A percentile compares a stretch with the other conserved stretches of the same genome.
These are phyloP conservation scores for Syritta pipiens DNA, from an alignment of 2,888 invertebrate genomes.

Conservation along the genomic window DNA sequence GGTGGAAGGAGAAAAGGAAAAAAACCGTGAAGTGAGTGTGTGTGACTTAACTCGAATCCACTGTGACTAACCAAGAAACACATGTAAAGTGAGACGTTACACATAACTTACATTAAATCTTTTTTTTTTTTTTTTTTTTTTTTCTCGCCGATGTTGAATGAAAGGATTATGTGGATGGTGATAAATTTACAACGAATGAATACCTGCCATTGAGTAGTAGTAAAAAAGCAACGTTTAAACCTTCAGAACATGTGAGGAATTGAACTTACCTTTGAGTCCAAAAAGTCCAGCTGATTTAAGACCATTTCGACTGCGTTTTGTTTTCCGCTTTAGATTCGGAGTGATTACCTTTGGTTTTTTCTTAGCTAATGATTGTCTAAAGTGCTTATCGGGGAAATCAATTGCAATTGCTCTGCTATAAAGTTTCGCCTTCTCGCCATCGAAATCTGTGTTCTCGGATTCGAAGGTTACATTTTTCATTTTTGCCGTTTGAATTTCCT, in stretches of 20 bases:
- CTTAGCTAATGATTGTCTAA: constrained; percentile 29
- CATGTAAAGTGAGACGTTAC: no score
- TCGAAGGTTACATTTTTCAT: constrained; percentile 60
- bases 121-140: no score
- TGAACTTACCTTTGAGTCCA: constrained; percentile 46
- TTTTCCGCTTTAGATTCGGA: constrained; percentile 45
- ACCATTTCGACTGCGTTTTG: constrained; percentile 52
- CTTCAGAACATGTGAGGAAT: not conserved
- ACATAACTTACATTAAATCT: no score
- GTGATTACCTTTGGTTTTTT: constrained; percentile 45
- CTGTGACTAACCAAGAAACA: no score
- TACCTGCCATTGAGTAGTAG: constrained; percentile 2
- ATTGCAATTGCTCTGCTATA: constrained; percentile 38
- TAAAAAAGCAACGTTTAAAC: constrained; percentile 2
- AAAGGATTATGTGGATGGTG: not conserved
- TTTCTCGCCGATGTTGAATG: not conserved
- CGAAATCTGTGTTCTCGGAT: constrained; percentile 32
- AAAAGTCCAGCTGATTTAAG: constrained; percentile 58
- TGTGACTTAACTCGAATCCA: no score
- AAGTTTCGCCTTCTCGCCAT: constrained; percentile 38
- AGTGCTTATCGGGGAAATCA: constrained; percentile 44
- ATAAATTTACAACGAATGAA: constrained; percentile 8
- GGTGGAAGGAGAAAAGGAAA: no score
- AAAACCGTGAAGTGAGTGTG: no score
- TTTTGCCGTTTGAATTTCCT: constrained; percentile 28